Evolutionary conservation across 2,113 vertebrate genomes (phyloP).

Genomic region (Machaerirhynchus nigripectus): DNA sequence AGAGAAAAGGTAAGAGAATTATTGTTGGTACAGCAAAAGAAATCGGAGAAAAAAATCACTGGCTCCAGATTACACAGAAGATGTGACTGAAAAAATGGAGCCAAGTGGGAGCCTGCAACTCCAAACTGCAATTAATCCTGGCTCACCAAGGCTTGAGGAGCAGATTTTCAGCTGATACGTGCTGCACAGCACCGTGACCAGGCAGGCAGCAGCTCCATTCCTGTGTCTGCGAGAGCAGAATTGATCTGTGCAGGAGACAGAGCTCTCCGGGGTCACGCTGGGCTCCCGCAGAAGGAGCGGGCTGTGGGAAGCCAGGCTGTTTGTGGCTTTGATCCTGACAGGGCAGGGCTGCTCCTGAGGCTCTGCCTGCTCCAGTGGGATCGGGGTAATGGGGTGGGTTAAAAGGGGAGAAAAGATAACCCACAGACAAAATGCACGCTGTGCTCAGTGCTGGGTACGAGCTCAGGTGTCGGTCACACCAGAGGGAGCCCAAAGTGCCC

Average conservation of each 20-base stretch:
- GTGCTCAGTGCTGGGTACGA: accelerated
- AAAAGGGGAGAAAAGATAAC: accelerated
- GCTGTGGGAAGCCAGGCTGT: neutral
- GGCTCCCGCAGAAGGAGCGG: neutral
- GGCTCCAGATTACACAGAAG: neutral
- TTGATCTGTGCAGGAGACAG: neutral
- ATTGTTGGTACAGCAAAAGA: neutral
- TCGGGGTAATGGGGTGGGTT: accelerated
- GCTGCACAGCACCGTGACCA: neutral
- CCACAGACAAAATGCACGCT: accelerated
- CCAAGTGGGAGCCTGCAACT: neutral
- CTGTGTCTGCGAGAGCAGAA: neutral
- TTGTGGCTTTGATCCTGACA: neutral
- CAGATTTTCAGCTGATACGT: neutral
- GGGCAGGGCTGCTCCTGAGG: neutral
- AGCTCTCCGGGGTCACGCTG: neutral
- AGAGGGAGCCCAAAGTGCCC: neutral
- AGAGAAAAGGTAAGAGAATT: neutral
- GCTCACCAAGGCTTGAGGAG: neutral
- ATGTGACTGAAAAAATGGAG: neutral
- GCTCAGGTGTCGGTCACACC: accelerated
- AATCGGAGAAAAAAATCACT: neutral
- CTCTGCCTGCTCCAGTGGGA: neutral
- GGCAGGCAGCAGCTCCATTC: neutral
- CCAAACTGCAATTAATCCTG: neutral